Base-by-base conservation (phyloP, 2,797 vertebrate genomes). In the Poecile montanus region DNA sequence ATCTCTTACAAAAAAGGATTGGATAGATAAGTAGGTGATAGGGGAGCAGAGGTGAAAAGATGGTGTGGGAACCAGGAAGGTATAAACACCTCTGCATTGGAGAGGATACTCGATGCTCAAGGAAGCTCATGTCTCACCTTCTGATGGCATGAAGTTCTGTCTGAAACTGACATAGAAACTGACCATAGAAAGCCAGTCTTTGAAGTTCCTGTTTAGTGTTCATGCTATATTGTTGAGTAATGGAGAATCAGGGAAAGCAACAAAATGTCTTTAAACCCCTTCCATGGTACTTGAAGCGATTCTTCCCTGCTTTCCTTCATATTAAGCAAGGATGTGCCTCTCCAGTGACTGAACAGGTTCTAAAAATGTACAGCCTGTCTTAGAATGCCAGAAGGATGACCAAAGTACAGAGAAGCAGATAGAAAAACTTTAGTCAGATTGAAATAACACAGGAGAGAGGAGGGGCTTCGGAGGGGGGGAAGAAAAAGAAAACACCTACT, bases 371-470 rank as follows among this genome's bases (percentile, higher is more conserved):
- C 44, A 16, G 9, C 20, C 53, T 70, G 47, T 47, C 65, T 94
- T 84, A 80, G 85, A 91, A 91, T 88, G 61, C 80, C 15, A 21
- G 17, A 80, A 56, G 26, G 26, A 85, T 58, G 62, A 75, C 23
- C 38, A 67, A 87, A 93, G 42, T 91, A 83, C 61, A 67, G 74
- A 1, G 6, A 84, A 80, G 58, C 67, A 84, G 62, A 81, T 29
- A 92, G 73, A 53, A 83, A 65, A 94, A 93, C 53, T 95, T 91
- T 58, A 81, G 51, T 85, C 42, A 74, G 60, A 92, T 91, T 93
- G 62, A 94, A 92, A 94, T 92, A 95, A 80, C 66, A 79, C 4
- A 23, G 57, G 34, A 63, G 58, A 61, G 76, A 29, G 68, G 34
- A 66, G 44, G 27, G 16, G 17, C 16, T 36, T 11, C 7, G 2